Evolutionary conservation across 2,888 invertebrate genomes (phyloP), one percentile per base, ranked within the genome.

Genomic region (Meiosimyza platycephala): DNA sequence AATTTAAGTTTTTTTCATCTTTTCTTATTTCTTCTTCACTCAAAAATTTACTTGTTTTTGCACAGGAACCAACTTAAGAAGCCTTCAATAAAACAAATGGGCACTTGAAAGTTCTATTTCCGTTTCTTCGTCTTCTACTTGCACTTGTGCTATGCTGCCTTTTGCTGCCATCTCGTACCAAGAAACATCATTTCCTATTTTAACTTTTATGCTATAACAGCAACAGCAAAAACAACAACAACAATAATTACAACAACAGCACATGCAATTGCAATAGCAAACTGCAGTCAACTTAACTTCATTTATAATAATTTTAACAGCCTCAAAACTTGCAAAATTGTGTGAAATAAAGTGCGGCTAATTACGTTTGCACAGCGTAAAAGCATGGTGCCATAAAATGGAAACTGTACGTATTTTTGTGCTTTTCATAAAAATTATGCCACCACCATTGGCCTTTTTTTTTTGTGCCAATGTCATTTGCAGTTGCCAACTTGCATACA

Each of bases 291-390:
- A 64, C 64, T 64, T 64, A 12, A 64, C 12, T 51, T 51, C 50
- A 64, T 64, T 64, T 51, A 64, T 64, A 40, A 40, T 40, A 64
- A 64, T 64, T 64, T 64, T 12, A 51, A 40, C 64, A 64, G 64
- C 28, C 51, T 40, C 40, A 40, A 40, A 40, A 57, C 13, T 9
- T 18, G 22, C 11, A 52, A 64, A 64, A 22, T 22, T 22, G 22
- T 64, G 50, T 40, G 51, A 50, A 40, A 22, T 51, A 64, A 64
- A 64, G 50, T 51, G 64, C 12, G 28, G 64, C 64, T 64, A 64
- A 64, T 64, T 64, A 51, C 64, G 40, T 40, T 50, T 28, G 13
- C 59, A 22, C 64, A 18, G 64, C 64, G 64, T 22, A 64, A 48
- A 48, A 63, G 4, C 57, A n/a, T 9, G 13, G 12, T 22, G 5